Conservation (phyloP, 2,113 vertebrate genomes). For the Serranochromis macrocephalus region DNA sequence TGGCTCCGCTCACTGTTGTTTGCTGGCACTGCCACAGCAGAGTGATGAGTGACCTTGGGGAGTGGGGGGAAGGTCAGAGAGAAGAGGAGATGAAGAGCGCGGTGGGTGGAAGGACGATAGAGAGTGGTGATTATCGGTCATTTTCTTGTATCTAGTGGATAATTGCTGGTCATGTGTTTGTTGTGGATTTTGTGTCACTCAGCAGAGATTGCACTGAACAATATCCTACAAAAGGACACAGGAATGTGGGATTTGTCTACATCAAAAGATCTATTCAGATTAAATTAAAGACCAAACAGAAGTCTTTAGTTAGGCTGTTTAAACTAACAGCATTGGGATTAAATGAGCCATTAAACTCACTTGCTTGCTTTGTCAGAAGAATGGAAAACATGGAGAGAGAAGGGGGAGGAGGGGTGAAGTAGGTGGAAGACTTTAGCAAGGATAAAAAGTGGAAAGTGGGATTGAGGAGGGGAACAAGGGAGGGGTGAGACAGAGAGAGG, state of each 20-base stretch:
- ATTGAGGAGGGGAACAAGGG: background rate
- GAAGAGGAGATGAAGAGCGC: conserved; percentile 17
- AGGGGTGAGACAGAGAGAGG: background rate
- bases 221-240: background rate
- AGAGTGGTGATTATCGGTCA: conserved; percentile 16
- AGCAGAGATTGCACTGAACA: background rate
- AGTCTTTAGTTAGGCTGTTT: conserved; percentile 43
- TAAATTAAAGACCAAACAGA: conserved; percentile 48
- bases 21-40: conserved; percentile 42
- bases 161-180: conserved; percentile 15
- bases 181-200: conserved; percentile 1
- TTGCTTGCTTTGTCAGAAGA: conserved; percentile 30
- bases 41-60: conserved; percentile 66
- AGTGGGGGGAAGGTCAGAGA: conserved; percentile 44
- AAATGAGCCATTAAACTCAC: conserved; percentile 59
- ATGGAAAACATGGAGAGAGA: background rate
- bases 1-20: conserved; percentile 29
- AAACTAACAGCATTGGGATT: conserved; percentile 53
- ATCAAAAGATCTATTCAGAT: conserved; percentile 20
- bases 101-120: background rate
- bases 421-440: background rate
- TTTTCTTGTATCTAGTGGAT: conserved; percentile 6
- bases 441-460: conserved; percentile 12
- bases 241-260: background rate
- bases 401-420: background rate